Evolutionary conservation across 2,113 vertebrate species (phyloP).

Genomic region (Fukomys damarensis): DNA sequence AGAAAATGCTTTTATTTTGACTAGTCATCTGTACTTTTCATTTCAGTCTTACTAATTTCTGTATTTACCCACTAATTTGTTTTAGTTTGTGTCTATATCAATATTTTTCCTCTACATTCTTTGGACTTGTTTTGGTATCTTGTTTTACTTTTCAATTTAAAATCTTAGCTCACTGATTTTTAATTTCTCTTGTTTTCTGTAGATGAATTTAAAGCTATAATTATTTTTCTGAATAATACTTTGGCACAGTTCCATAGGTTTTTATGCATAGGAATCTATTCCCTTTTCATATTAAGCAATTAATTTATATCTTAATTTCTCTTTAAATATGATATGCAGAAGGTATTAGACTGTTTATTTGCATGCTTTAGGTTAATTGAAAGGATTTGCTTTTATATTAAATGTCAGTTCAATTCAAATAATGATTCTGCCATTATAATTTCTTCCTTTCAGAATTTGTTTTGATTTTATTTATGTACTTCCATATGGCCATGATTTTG

Average conservation of each 20-base stretch:
- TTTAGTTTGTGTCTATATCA: not conserved
- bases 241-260: not conserved
- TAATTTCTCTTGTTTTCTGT: constrained; percentile 21
- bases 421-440: not conserved
- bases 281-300: not conserved
- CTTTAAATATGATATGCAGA: not conserved
- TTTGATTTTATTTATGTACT: not conserved
- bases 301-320: constrained; percentile 33
- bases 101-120: not conserved
- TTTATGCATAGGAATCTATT: not conserved
- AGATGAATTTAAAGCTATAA: not conserved
- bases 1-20: constrained; percentile 31
- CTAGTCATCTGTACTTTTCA: not conserved
- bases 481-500: not conserved
- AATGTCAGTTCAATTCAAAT: not conserved
- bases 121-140: constrained; percentile 1
- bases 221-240: constrained; percentile 19
- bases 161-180: not conserved
- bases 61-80: not conserved
- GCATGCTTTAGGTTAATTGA: not conserved
- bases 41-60: not conserved
- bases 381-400: not conserved
- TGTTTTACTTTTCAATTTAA: not conserved
- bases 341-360: not conserved
- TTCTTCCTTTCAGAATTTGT: not conserved